Base-by-base conservation (phyloP, 2,113 vertebrate species). In the Phaethornis superciliosus region DNA sequence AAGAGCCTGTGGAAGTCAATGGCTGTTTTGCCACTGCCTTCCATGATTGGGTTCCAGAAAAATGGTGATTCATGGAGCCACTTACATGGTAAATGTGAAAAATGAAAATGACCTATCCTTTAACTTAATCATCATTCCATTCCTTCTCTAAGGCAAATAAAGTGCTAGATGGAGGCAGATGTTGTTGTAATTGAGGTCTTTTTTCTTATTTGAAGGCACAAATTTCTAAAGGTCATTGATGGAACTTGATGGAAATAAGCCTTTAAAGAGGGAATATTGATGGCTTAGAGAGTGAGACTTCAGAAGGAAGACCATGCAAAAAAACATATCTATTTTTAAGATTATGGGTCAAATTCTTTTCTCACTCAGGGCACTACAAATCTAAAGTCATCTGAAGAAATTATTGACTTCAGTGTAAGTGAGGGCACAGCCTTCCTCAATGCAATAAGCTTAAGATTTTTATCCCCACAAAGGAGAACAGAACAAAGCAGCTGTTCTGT, bases 211-310 rank as follows among this genome's bases (percentile, higher is more conserved):
- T 89, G 89, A 92, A 91, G 65, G 81, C 32, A 69, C 81, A 81
- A 68, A 0, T 91, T 95, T 94, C 93, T 51, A 59, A 44, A 92
- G 89, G 93, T 92, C 93, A 86, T 70, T 62, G 89, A 59, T 28
- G 56, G 86, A 69, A 56, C 40, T 64, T 82, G 87, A 64, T 75
- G 72, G 77, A 92, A 96, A 92, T 94, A 69, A 74, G 86, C 51
- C 59, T 93, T 81, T 67, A 59, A 77, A 92, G n/a, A 77, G 60
- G 86, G 93, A 75, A 70, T 94, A 88, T 93, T 81, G 88, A 93
- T 90, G 83, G 81, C 35, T 62, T 35, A 83, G 32, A 62, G 89
- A 95, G 71, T 12, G 55, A 78, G 33, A 32, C 35, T 90, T 67
- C 69, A 35, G 16, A 15, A 72, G 40, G 63, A 74, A 77, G 79